These are phyloP conservation scores for Mnemiopsis leidyi DNA, from an alignment of 37 sponge, comb jelly and placozoan genomes.

Conservation along the genomic window DNA sequence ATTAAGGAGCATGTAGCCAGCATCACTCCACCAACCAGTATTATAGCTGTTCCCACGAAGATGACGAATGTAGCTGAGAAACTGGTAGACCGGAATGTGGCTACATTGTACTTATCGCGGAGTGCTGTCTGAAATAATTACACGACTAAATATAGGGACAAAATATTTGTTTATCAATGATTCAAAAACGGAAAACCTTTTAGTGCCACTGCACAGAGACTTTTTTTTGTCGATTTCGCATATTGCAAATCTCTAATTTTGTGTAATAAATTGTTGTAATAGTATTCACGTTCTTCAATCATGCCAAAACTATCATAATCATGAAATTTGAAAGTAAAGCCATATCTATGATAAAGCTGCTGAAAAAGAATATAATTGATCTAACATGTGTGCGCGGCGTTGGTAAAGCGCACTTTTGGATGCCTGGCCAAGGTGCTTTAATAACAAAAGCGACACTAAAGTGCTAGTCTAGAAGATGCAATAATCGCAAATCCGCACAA, in stretches of 20 bases:
- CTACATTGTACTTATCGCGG: background rate
- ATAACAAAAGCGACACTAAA: background rate
- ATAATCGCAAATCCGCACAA: background rate
- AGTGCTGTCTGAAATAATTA: conserved; percentile 9
- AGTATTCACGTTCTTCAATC: too few relatives aligned
- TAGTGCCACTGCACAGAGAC: too few relatives aligned
- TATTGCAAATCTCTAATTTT: too few relatives aligned
- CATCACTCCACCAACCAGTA: conserved; percentile 5
- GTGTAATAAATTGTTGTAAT: too few relatives aligned
- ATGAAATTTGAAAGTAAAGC: too few relatives aligned
- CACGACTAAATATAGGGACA: too few relatives aligned
- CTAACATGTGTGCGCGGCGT: conserved; percentile 51
- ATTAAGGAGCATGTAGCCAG: conserved; percentile 34
- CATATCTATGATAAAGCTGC: too few relatives aligned
- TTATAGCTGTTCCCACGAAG: background rate
- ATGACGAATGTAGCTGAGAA: conserved; percentile 16
- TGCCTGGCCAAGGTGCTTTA: conserved; percentile 30
- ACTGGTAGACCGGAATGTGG: conserved; percentile 15
- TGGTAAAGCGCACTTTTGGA: background rate
- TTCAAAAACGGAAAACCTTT: too few relatives aligned
- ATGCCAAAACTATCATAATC: too few relatives aligned
- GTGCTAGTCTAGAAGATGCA: background rate
- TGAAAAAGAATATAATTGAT: too few relatives aligned
- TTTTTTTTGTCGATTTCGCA: too few relatives aligned
- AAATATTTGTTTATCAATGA: too few relatives aligned